Evolutionary conservation across 1,140 invertebrate species (phyloP).

Genomic region (Ostrea edulis): DNA sequence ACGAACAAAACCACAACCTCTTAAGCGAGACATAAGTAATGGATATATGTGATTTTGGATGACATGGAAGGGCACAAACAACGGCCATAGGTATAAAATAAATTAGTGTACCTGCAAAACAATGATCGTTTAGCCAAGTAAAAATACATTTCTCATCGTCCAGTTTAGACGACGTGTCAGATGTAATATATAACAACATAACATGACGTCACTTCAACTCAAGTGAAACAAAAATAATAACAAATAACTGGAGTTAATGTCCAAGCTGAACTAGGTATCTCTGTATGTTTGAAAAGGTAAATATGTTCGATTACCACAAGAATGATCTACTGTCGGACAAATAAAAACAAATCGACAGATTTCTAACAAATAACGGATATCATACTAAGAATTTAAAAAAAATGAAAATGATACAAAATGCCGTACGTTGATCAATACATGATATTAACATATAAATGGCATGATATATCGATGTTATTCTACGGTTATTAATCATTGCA

Average conservation of each 20-base stretch:
- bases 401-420: neutral
- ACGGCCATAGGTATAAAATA: conserved; percentile 7
- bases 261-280: neutral
- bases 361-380: neutral
- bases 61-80: neutral
- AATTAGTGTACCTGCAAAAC: conserved; percentile 22
- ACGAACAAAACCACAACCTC: conserved; percentile 36
- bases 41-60: neutral
- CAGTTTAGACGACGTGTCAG: neutral
- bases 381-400: neutral
- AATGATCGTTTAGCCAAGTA: neutral
- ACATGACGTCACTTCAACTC: neutral
- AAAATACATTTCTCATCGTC: conserved; percentile 13
- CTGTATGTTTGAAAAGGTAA: neutral
- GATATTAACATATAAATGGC: neutral
- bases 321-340: neutral
- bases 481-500: neutral
- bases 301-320: neutral
- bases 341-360: neutral
- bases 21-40: neutral
- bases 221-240: neutral
- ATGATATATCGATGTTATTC: conserved; percentile 8
- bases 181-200: conserved; percentile 33
- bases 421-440: neutral
- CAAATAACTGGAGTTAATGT: neutral